phyloP scores from a whole-genome alignment of 2,888 invertebrate genomes.

The Calliphora vomitoria region DNA sequence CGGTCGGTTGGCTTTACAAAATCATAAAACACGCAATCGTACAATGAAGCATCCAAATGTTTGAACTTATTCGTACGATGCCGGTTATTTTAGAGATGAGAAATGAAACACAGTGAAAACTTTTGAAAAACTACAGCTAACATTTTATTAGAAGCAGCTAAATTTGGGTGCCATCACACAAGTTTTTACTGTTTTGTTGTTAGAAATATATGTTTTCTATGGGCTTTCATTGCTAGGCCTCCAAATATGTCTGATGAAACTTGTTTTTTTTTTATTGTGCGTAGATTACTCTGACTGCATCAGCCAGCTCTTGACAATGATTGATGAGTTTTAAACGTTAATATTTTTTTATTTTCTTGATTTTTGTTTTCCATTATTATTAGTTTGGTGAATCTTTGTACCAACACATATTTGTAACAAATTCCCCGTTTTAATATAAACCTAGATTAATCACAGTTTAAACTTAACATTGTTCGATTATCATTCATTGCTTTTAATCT shows the following conservation, averaged over 20 bases:
- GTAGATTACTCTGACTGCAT: slow-evolving; percentile 45
- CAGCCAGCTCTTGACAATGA: slow-evolving; percentile 72
- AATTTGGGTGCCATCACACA: slow-evolving; percentile 6
- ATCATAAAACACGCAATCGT: slow-evolving; percentile 38
- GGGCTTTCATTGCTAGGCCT: slow-evolving; percentile 27
- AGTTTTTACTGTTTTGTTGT: slow-evolving; percentile 16
- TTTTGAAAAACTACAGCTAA: slow-evolving; percentile 23
- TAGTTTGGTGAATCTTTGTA: not conserved
- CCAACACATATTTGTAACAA: slow-evolving; percentile 25
- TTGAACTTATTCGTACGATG: not conserved
- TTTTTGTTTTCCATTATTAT: slow-evolving; percentile 45
- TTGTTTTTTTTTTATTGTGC: slow-evolving; percentile 60
- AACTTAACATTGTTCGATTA: slow-evolving; percentile 12
- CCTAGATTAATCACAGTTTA: slow-evolving; percentile 40
- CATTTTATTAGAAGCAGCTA: not conserved
- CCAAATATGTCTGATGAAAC: slow-evolving; percentile 49
- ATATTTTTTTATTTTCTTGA: slow-evolving; percentile 40
- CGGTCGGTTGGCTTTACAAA: slow-evolving; percentile 4
- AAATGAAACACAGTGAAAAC: slow-evolving; percentile 38
- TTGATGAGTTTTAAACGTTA: slow-evolving; percentile 73
- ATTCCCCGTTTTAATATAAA: slow-evolving; percentile 29
- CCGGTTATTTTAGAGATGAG: slow-evolving; percentile 17
- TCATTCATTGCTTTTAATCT: not conserved
- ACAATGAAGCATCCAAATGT: not conserved
- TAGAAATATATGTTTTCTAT: slow-evolving; percentile 34